phyloP scores from a whole-genome alignment of 2,888 invertebrate species.

The Scaptomyza polygonia region DNA sequence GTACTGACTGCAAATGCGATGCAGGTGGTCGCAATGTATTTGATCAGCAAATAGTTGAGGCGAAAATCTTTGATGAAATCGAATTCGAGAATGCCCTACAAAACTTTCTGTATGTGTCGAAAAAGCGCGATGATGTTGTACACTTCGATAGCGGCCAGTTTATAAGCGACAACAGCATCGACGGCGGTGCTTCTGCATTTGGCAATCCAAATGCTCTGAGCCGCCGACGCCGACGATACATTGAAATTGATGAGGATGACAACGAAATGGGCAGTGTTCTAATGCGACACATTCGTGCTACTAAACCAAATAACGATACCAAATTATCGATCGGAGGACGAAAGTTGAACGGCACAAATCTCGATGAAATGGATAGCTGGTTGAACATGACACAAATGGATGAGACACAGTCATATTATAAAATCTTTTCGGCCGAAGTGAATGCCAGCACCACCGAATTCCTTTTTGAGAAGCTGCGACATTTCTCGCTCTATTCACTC shows the following conservation, averaged over 20 bases:
- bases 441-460: slow-evolving; percentile 84
- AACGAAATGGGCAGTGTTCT: slow-evolving; percentile 62
- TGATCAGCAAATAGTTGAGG: slow-evolving; percentile 62
- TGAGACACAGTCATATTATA: slow-evolving; percentile 50
- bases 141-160: neutral
- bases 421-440: slow-evolving; percentile 61
- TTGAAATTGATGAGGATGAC: slow-evolving; percentile 24
- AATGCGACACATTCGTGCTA: slow-evolving; percentile 72
- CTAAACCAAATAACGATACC: neutral
- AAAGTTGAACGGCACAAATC: neutral
- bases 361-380: slow-evolving; percentile 17
- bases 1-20: slow-evolving; percentile 76
- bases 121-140: neutral
- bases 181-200: neutral
- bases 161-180: slow-evolving; percentile 18
- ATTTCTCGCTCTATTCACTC: slow-evolving; percentile 91
- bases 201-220: slow-evolving; percentile 13
- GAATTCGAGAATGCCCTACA: slow-evolving; percentile 92
- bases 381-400: slow-evolving; percentile 79
- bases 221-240: slow-evolving; percentile 56
- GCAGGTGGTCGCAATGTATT: slow-evolving; percentile 41
- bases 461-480: slow-evolving; percentile 88
- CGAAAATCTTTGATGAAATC: slow-evolving; percentile 88
- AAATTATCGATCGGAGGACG: neutral
- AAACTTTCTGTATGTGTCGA: slow-evolving; percentile 88